These are phyloP conservation scores for Scelioninae gen. 1 DNA, from an alignment of 2,888 invertebrate species.

Conservation along the genomic window DNA sequence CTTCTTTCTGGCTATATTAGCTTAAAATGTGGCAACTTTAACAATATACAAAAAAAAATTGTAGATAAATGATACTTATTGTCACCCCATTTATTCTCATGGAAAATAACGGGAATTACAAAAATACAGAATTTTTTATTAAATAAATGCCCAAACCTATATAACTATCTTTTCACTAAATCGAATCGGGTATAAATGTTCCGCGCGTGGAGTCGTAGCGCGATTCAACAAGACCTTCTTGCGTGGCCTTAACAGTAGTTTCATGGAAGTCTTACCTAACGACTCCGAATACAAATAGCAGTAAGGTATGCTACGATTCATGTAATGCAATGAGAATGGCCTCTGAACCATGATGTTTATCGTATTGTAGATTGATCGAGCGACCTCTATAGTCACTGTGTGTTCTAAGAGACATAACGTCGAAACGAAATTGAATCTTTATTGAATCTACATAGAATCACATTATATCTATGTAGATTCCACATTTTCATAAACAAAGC, in stretches of 20 bases:
- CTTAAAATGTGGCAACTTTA: too few relatives aligned
- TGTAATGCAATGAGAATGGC: conserved; percentile 66
- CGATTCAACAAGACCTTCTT: conserved; percentile 58
- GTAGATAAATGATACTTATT: too few relatives aligned
- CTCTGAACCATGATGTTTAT: conserved; percentile 64
- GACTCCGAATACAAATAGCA: conserved; percentile 49
- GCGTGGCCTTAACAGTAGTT: conserved; percentile 64
- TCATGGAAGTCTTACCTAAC: conserved; percentile 61
- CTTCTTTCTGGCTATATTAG: too few relatives aligned
- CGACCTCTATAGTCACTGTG: conserved; percentile 41
- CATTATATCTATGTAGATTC: too few relatives aligned
- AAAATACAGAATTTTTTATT: too few relatives aligned
- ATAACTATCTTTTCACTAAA: conserved; percentile 35
- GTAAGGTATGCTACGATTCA: conserved; percentile 62
- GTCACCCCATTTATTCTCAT: too few relatives aligned
- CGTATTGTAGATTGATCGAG: conserved; percentile 65
- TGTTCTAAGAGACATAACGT: conserved; percentile 39
- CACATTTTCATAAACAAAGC: too few relatives aligned
- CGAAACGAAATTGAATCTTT: too few relatives aligned
- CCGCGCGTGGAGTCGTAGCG: conserved; percentile 38
- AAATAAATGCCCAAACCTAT: conserved; percentile 51
- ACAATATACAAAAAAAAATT: too few relatives aligned
- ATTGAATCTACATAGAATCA: too few relatives aligned
- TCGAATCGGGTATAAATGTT: conserved; percentile 58
- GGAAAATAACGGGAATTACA: too few relatives aligned